Evolutionary conservation across 2,113 vertebrate genomes (phyloP).

Genomic region (Ramphastos sulfuratus): DNA sequence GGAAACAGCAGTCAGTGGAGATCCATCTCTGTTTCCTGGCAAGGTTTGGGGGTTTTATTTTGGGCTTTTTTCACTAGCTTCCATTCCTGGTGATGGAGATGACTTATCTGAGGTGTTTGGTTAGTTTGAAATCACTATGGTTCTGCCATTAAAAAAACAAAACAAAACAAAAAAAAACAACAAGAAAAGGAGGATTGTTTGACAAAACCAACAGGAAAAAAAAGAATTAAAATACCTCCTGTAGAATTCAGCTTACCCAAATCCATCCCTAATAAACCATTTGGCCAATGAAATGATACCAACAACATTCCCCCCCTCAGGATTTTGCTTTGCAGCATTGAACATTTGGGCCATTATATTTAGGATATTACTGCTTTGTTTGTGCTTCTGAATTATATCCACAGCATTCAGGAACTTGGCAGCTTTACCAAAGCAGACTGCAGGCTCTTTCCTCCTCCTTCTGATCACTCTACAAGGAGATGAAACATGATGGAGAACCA

Average conservation of each 20-base stretch:
- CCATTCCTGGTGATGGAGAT: not conserved
- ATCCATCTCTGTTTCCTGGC: not conserved
- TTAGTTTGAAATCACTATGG: not conserved
- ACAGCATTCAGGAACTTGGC: not conserved
- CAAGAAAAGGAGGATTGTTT: not conserved
- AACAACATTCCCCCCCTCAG: not conserved
- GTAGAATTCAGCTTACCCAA: not conserved
- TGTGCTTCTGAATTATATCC: not conserved
- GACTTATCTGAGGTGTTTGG: not conserved
- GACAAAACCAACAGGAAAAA: not conserved
- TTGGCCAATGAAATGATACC: not conserved
- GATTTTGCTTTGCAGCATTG: not conserved
- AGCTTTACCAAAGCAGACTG: not conserved
- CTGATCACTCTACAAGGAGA: not conserved
- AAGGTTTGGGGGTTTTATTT: not conserved
- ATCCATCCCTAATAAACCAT: not conserved
- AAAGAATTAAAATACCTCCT: not conserved
- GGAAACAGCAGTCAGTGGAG: not conserved
- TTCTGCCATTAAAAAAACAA: not conserved
- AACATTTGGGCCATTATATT: not conserved
- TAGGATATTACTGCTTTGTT: not conserved
- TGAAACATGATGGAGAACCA: not conserved
- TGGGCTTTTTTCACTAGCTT: not conserved
- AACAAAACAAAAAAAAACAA: too few species aligned
- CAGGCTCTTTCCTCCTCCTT: not conserved